A percentile compares a stretch with the other conserved stretches of the same genome.
phyloP scores from a whole-genome alignment of 2,113 vertebrate species.

The Takifugu flavidus region DNA sequence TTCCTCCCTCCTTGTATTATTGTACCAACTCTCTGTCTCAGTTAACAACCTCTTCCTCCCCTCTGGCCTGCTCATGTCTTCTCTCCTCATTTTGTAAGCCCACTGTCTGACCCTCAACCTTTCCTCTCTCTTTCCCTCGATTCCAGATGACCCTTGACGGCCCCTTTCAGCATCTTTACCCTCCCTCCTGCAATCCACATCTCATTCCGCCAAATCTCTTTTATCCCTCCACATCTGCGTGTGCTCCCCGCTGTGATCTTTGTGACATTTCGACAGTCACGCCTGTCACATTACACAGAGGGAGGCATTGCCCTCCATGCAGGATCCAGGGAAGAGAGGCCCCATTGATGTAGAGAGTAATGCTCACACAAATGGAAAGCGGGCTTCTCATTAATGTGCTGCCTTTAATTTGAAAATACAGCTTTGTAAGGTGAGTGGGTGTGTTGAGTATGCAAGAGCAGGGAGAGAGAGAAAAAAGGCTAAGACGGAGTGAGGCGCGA shows the following conservation, averaged over 20 bases:
- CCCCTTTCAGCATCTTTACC: constrained; percentile 9
- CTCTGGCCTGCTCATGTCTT: constrained; percentile 2
- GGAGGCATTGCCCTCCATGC: constrained; percentile 19
- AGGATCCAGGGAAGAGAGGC: constrained; percentile 14
- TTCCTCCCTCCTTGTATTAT: constrained; percentile 9
- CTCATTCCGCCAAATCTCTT: constrained; percentile 51
- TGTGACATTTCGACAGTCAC: constrained; percentile 69
- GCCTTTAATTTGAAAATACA: constrained; percentile 29
- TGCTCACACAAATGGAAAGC: constrained; percentile 11
- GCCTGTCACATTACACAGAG: constrained; percentile 39
- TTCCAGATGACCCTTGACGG: constrained; percentile 1
- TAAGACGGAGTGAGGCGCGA: constrained; percentile 13
- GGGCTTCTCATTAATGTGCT: constrained; percentile 49
- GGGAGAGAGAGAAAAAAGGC: constrained; percentile 9
- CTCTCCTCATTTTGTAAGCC: constrained; percentile 33
- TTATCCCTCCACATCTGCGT: constrained; percentile 17
- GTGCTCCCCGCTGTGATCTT: constrained; percentile 47
- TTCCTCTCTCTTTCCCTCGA: not conserved
- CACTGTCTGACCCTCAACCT: constrained; percentile 31
- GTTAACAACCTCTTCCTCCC: not conserved
- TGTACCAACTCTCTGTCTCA: constrained; percentile 15
- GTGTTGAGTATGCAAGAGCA: constrained; percentile 37
- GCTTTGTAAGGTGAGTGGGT: constrained; percentile 9
- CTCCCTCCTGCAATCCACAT: constrained; percentile 1
- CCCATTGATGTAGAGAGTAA: constrained; percentile 34